Evolutionary conservation across 2,797 vertebrate species (phyloP).

Genomic region (Graptemys geographica): DNA sequence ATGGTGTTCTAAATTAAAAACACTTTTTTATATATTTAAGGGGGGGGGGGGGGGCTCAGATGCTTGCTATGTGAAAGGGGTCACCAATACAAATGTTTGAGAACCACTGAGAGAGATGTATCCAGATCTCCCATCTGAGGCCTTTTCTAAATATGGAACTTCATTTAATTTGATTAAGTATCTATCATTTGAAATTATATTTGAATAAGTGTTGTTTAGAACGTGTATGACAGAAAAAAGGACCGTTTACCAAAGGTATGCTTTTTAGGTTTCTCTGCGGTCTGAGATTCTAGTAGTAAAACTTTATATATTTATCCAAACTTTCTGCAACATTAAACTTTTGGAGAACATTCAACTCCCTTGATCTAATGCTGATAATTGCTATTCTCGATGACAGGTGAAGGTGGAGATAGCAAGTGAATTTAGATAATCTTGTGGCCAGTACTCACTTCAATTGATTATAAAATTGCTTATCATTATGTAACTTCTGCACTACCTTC

Average conservation of each 20-base stretch:
- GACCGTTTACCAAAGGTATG: background rate
- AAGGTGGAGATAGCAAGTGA: background rate
- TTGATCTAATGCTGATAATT: background rate
- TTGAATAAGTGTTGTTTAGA: background rate
- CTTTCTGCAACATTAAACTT: background rate
- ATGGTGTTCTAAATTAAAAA: too few relatives aligned
- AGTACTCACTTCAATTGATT: background rate
- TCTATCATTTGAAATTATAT: background rate
- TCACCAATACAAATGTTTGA: too few relatives aligned
- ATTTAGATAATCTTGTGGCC: background rate
- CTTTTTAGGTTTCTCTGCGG: background rate
- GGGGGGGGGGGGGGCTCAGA: too few relatives aligned
- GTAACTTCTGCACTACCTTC: background rate
- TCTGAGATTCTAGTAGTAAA: background rate
- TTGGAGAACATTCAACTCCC: background rate
- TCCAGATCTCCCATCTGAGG: background rate
- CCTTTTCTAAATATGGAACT: background rate
- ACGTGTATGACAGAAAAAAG: background rate
- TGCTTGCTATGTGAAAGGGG: too few relatives aligned
- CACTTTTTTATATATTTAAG: too few relatives aligned
- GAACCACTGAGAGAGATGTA: background rate
- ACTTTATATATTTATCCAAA: background rate
- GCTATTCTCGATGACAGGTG: background rate
- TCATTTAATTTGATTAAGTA: background rate
- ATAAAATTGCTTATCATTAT: background rate